Conservation (phyloP, 2,888 invertebrate genomes). For the Cataglyphis cursor region DNA sequence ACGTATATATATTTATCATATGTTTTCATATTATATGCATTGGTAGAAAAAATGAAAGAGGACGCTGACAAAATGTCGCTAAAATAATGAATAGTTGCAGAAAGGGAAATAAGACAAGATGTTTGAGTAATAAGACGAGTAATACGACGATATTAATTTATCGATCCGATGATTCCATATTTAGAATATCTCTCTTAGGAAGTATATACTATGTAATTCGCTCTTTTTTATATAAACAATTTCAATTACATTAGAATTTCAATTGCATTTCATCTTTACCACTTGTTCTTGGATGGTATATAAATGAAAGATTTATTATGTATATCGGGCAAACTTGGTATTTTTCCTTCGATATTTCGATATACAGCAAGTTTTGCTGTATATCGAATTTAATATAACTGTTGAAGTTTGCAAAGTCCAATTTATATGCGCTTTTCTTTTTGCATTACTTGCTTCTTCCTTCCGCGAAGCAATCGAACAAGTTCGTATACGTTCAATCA, state of each 20-base stretch:
- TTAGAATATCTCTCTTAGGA: background rate
- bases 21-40: background rate
- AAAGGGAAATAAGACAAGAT: background rate
- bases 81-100: background rate
- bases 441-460: background rate
- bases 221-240: background rate
- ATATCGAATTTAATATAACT: background rate
- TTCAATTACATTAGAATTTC: background rate
- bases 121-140: background rate
- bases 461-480: background rate
- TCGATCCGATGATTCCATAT: background rate
- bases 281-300: background rate
- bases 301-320: slow-evolving; percentile 2
- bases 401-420: background rate
- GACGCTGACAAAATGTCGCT: background rate
- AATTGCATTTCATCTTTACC: background rate
- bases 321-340: background rate
- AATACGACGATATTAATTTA: background rate
- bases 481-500: background rate
- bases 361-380: background rate
- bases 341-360: background rate
- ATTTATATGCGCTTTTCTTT: slow-evolving; percentile 13
- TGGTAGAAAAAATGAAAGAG: background rate
- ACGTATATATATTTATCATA: background rate
- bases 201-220: background rate